Conservation (phyloP, 1,140 invertebrate species). For the Brachionus calyciflorus region DNA sequence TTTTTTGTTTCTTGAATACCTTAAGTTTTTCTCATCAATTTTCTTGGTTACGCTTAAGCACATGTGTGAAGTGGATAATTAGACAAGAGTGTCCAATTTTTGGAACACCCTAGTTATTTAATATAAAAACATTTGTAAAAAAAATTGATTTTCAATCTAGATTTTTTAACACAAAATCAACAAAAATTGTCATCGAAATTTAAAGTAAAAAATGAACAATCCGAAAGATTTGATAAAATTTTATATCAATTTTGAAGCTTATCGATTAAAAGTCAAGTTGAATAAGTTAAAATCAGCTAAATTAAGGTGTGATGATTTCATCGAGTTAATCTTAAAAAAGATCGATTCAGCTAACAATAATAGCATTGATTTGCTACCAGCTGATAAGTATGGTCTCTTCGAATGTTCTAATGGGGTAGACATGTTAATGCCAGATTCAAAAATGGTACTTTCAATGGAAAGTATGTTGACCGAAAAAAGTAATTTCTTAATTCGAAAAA, state of each 20-base stretch:
- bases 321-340: neutral
- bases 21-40: slow-evolving; percentile 30
- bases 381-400: slow-evolving; percentile 1
- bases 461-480: neutral
- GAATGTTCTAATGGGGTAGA: slow-evolving; percentile 1
- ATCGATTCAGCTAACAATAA: no score
- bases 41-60: slow-evolving; percentile 17
- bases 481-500: slow-evolving; percentile 4
- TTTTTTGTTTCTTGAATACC: slow-evolving; percentile 19
- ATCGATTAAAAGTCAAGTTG: neutral
- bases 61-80: slow-evolving; percentile 45
- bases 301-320: slow-evolving; percentile 2
- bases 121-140: neutral
- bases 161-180: neutral
- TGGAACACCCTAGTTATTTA: neutral
- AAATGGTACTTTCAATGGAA: neutral
- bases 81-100: slow-evolving; percentile 1
- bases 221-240: neutral
- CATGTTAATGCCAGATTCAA: slow-evolving; percentile 5
- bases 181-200: no score
- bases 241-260: neutral
- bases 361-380: neutral
- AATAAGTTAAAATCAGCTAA: neutral
- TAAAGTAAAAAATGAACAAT: neutral
- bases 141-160: neutral